A percentile compares a stretch with the other conserved stretches of the same genome.
Evolutionary conservation across 2,797 vertebrate species (phyloP).

Genomic region (Perodicticus potto): DNA sequence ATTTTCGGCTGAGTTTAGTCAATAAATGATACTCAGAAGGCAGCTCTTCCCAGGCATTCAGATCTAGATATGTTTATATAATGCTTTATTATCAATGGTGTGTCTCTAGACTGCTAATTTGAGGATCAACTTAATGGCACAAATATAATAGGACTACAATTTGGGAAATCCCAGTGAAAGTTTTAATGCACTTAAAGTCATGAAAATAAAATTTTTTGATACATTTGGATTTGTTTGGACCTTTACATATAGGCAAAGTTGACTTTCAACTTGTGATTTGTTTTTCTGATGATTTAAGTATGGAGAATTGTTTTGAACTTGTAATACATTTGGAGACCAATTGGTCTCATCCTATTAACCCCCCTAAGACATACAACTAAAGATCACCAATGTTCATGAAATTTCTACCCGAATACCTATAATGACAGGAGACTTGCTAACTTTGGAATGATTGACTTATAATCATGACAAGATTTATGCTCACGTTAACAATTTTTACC

Average conservation of each 20-base stretch:
- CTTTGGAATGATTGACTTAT: background rate
- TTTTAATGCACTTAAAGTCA: background rate
- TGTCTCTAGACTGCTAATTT: background rate
- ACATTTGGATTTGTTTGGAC: background rate
- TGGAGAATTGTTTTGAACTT: background rate
- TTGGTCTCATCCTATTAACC: background rate
- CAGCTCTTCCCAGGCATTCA: background rate
- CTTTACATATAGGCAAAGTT: background rate
- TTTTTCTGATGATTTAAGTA: conserved; percentile 15
- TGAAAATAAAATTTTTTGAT: background rate
- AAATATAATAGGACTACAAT: background rate
- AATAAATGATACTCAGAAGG: conserved; percentile 22
- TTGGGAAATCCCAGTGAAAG: background rate
- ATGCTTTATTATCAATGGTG: background rate
- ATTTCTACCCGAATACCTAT: background rate
- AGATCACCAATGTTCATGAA: background rate
- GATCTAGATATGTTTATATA: background rate
- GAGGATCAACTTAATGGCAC: background rate
- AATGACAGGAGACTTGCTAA: background rate
- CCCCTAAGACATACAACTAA: background rate
- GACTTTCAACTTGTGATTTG: background rate
- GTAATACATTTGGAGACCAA: conserved; percentile 5
- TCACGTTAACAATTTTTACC: background rate
- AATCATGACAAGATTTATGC: background rate
- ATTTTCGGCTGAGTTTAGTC: conserved; percentile 2